Evolutionary conservation across 2,113 vertebrate species (phyloP).

Genomic region (Salvator merianae): DNA sequence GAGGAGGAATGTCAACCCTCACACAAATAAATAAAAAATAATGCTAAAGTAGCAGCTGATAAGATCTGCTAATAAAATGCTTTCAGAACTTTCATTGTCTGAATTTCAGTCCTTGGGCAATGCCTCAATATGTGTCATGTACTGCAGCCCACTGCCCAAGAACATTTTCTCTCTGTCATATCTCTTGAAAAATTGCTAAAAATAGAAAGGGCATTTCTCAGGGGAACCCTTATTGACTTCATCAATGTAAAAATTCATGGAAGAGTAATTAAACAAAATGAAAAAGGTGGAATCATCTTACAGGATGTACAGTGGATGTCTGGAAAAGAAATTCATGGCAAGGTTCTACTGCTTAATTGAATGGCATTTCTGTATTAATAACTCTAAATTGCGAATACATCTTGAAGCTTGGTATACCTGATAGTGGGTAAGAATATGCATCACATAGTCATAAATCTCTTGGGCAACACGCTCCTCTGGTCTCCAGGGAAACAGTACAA

Average conservation of each 20-base stretch:
- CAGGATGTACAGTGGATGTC: neutral
- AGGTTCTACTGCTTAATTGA: neutral
- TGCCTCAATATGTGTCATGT: neutral
- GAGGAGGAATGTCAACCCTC: neutral
- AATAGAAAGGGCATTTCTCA: neutral
- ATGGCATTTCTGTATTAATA: neutral
- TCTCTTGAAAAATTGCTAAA: neutral
- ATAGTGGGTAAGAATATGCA: constrained; percentile 95
- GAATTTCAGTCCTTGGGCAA: neutral
- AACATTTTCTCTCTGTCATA: neutral
- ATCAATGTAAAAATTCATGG: neutral
- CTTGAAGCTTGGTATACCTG: constrained; percentile 77
- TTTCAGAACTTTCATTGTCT: no score
- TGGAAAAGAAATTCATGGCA: accelerated
- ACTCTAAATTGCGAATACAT: neutral
- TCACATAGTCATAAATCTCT: constrained; percentile 95
- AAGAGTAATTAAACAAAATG: neutral
- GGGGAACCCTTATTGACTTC: neutral
- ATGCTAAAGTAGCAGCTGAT: neutral
- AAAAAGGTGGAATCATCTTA: neutral
- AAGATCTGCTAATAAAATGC: no score
- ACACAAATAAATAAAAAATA: neutral
- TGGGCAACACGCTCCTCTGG: constrained; percentile 84
- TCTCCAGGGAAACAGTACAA: constrained; percentile 91
- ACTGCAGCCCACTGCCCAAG: neutral